A percentile compares a stretch with the other conserved stretches of the same genome.
These are phyloP conservation scores for Meganola albula DNA, from an alignment of 2,888 invertebrate species.

Conservation along the genomic window DNA sequence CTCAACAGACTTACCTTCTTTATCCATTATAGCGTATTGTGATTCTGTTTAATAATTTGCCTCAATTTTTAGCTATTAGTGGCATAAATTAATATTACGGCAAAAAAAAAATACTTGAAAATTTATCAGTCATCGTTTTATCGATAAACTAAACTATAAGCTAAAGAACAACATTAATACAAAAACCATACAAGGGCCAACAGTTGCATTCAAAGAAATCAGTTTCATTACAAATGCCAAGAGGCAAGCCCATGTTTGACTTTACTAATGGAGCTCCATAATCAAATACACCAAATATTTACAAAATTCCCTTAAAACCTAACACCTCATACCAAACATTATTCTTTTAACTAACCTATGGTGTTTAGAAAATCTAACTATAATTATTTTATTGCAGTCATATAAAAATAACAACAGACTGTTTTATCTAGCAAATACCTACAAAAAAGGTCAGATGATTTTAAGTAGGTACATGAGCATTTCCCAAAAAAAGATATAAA, in stretches of 20 bases:
- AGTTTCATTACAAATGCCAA: slow-evolving; percentile 19
- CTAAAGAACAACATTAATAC: too few relatives aligned
- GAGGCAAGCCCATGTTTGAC: slow-evolving; percentile 5
- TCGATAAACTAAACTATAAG: too few relatives aligned
- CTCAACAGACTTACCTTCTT: too few relatives aligned
- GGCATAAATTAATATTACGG: too few relatives aligned
- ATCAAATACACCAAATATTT: slow-evolving; percentile 28
- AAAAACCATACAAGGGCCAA: too few relatives aligned
- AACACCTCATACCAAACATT: slow-evolving; percentile 21
- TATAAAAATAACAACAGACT: slow-evolving; percentile 76
- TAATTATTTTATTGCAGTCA: slow-evolving; percentile 69
- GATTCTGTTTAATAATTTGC: too few relatives aligned
- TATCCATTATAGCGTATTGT: too few relatives aligned
- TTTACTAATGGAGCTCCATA: slow-evolving; percentile 24
- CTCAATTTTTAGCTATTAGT: too few relatives aligned
- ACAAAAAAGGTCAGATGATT: slow-evolving; percentile 61
- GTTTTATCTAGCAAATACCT: slow-evolving; percentile 68
- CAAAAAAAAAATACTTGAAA: too few relatives aligned
- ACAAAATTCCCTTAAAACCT: slow-evolving; percentile 30
- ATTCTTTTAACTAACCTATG: slow-evolving; percentile 50
- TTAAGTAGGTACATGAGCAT: slow-evolving; percentile 44
- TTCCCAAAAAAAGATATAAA: too few relatives aligned
- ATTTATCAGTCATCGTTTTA: slow-evolving; percentile 65
- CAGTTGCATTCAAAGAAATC: too few relatives aligned
- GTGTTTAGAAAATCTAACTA: slow-evolving; percentile 74